These are phyloP conservation scores for Sarcophaga bullata DNA, from an alignment of 1,140 invertebrate genomes.

Conservation along the genomic window DNA sequence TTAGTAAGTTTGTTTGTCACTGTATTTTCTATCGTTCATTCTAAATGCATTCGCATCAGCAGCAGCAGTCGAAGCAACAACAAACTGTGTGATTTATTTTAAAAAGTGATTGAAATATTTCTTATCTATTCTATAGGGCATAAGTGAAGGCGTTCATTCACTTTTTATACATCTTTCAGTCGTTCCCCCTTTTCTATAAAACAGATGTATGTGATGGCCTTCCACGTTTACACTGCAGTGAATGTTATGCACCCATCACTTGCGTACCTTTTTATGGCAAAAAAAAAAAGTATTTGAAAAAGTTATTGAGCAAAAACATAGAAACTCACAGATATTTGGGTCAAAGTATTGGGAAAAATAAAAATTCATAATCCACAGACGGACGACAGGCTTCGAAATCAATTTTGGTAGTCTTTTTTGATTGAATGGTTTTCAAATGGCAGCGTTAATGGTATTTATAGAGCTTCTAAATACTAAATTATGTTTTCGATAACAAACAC, in stretches of 20 bases:
- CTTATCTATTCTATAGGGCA: conserved; percentile 18
- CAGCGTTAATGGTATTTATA: neutral
- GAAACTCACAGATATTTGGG: neutral
- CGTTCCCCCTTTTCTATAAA: no score
- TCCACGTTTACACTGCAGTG: neutral
- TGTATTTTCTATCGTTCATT: neutral
- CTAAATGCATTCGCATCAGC: neutral
- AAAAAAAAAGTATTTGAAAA: conserved; percentile 6
- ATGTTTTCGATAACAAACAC: neutral
- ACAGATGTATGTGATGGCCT: no score
- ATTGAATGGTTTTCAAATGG: neutral
- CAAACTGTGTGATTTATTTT: neutral
- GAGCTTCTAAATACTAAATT: neutral
- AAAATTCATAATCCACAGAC: neutral
- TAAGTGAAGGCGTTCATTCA: neutral
- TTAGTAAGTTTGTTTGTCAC: neutral
- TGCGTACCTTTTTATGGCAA: neutral
- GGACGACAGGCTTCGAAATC: neutral
- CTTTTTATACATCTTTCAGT: no score
- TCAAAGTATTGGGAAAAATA: neutral
- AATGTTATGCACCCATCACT: neutral
- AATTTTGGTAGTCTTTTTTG: neutral
- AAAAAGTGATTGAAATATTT: conserved; percentile 18
- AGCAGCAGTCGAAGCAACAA: neutral
- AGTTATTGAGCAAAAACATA: conserved; percentile 7